A percentile compares a stretch with the other conserved stretches of the same genome.
Conservation (phyloP, 2,888 invertebrate species). For the Agelastica alni region DNA sequence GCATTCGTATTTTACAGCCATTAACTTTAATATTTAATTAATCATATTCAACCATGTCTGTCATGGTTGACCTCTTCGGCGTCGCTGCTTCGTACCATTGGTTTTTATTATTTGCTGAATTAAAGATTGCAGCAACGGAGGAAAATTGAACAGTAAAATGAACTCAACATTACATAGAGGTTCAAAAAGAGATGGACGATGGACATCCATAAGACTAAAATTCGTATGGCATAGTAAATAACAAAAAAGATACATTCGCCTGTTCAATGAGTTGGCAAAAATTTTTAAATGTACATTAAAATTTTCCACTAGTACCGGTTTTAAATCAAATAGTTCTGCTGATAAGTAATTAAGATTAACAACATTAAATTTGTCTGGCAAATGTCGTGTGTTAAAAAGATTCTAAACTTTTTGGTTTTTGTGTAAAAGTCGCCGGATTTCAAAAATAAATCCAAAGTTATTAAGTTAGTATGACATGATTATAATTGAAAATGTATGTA, state of each 20-base stretch:
- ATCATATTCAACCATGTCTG: conserved; percentile 17
- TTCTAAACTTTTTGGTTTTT: neutral
- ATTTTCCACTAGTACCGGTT: too few relatives aligned
- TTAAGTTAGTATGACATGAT: conserved; percentile 26
- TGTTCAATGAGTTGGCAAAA: too few relatives aligned
- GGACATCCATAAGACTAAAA: too few relatives aligned
- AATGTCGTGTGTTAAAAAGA: neutral
- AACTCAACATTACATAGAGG: too few relatives aligned
- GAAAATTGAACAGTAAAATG: too few relatives aligned
- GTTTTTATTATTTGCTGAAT: neutral
- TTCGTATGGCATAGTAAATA: too few relatives aligned
- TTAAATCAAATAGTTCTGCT: too few relatives aligned
- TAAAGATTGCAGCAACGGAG: neutral
- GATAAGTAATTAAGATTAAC: too few relatives aligned
- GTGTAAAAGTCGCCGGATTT: neutral
- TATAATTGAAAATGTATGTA: conserved; percentile 30
- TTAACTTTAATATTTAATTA: conserved; percentile 23
- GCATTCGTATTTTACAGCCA: conserved; percentile 19
- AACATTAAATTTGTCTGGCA: too few relatives aligned
- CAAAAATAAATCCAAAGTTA: conserved; percentile 10
- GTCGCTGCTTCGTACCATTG: neutral
- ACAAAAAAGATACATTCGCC: too few relatives aligned
- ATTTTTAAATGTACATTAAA: too few relatives aligned
- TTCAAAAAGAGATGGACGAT: too few relatives aligned
- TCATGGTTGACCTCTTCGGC: conserved; percentile 17